Evolutionary conservation across 2,797 vertebrate genomes (phyloP).

Genomic region (Bradypodion pumilum): DNA sequence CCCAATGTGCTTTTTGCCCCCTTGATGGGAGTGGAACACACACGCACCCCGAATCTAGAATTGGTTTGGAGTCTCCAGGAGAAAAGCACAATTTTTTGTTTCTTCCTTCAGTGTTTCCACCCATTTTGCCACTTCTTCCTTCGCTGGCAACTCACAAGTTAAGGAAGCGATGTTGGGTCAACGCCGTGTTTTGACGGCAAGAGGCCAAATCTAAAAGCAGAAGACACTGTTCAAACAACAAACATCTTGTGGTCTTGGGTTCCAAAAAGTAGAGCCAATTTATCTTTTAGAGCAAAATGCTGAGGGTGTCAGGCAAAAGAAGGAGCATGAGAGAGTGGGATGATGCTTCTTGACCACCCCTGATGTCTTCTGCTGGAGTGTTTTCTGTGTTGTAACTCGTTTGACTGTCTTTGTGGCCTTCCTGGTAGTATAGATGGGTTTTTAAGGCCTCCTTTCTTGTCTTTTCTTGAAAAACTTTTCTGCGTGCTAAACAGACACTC

Average conservation of each 20-base stretch:
- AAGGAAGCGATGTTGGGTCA: not conserved
- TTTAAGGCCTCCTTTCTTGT: constrained; percentile 54
- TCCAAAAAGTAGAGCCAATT: not conserved
- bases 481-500: constrained; percentile 79
- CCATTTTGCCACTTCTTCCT: not conserved
- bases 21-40: not conserved
- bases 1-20: no score
- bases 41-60: not conserved
- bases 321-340: not conserved
- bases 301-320: not conserved
- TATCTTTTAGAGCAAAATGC: not conserved
- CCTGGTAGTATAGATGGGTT: not conserved
- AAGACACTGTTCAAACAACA: not conserved
- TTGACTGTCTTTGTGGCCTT: constrained; percentile 63
- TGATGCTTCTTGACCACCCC: constrained; percentile 63
- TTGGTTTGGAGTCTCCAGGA: not conserved
- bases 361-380: constrained; percentile 48
- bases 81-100: not conserved
- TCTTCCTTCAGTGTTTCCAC: not conserved
- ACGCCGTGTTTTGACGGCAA: not conserved
- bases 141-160: not conserved
- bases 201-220: not conserved
- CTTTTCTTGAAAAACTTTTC: constrained; percentile 53
- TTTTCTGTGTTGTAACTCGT: constrained; percentile 62
- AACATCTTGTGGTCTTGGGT: not conserved